Evolutionary conservation across 2,113 vertebrate genomes (phyloP).

Genomic region (Melanerpes aurifrons): DNA sequence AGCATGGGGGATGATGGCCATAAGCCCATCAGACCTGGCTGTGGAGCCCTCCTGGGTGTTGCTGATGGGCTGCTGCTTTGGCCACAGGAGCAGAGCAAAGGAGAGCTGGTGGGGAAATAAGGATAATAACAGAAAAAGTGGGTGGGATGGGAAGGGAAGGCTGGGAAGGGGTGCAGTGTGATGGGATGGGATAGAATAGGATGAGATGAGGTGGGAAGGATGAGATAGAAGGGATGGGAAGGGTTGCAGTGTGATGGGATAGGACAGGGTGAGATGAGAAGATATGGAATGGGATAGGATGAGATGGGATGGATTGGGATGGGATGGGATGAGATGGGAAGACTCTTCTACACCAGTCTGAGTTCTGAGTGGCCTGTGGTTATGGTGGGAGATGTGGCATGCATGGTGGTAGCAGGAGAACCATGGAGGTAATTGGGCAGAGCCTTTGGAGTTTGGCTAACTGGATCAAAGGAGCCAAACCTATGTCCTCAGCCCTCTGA

Average conservation of each 20-base stretch:
- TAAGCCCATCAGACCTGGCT: background rate
- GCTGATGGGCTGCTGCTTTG: background rate
- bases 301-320: background rate
- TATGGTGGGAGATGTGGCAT: background rate
- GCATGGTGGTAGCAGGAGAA: background rate
- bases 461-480: background rate
- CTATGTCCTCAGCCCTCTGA: background rate
- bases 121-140: background rate
- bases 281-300: background rate
- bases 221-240: too few species aligned
- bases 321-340: background rate
- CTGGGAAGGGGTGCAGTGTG: too few species aligned
- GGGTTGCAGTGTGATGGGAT: too few species aligned
- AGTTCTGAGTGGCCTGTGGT: background rate
- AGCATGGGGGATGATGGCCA: background rate
- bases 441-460: background rate
- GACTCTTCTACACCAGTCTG: background rate
- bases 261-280: background rate
- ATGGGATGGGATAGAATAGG: background rate
- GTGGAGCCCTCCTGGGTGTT: accelerated
- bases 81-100: background rate
- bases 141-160: too few species aligned
- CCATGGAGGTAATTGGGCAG: accelerated
- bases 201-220: too few species aligned
- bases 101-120: background rate